Base-by-base conservation (phyloP, 2,797 vertebrate species). In the Paramormyrops hopkinsi region DNA sequence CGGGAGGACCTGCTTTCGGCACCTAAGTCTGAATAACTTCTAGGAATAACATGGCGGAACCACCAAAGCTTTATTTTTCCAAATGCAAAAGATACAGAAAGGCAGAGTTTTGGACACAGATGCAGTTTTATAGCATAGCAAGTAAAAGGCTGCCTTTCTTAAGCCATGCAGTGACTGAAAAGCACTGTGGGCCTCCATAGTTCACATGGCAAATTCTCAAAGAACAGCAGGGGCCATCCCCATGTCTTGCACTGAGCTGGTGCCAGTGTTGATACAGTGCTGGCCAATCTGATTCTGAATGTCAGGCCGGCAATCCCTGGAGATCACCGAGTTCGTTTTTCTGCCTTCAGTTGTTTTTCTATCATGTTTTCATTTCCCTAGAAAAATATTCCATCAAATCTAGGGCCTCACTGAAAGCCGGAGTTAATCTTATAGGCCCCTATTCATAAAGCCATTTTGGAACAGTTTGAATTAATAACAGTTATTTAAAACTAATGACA, bases 291-390 rank as follows among this genome's bases (percentile, higher is more conserved):
- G 95, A 96, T 95, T 95, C 95, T 95, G 94, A 96, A 95, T 95
- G 95, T 95, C 94, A 95, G 95, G 94, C 88, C 85, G 46, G 92
- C 92, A 62, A 93, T 93, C 94, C 94, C 92, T 91, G 92, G 95
- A 96, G 95, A 96, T 95, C 96, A 96, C 95, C 95, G 95, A 95
- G 95, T 96, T 96, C 95, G 95, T 96, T 96, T 96, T 88, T 94
- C 94, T 95, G 94, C 93, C 94, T 94, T 94, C 93, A 95, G 93
- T 94, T 93, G 93, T 94, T 93, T 94, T 94, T 92, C 92, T 92
- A 91, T 92, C 91, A 88, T 92, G 91, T 92, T 92, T 92, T 92
- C 91, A 91, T 90, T 95, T 94, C 92, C 93, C 95, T 94, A 94
- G 95, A 96, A 96, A 95, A 96, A 96, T 96, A 96, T 96, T 95